phyloP scores from a whole-genome alignment of 1,140 invertebrate genomes.

The Phocides pigmalion region DNA sequence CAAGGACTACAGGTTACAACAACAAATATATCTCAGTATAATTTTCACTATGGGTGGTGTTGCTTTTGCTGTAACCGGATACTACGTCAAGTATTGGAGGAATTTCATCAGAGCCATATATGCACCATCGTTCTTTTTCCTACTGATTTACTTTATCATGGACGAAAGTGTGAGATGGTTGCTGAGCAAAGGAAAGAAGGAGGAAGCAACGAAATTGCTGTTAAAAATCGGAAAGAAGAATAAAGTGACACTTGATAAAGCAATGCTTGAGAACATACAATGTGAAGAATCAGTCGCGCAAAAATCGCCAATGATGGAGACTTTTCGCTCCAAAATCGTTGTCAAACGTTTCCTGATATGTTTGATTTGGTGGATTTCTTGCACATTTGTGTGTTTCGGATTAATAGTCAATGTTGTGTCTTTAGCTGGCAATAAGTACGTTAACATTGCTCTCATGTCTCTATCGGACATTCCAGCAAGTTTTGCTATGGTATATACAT shows the following conservation, averaged over 20 bases:
- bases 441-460: slow-evolving; percentile 87
- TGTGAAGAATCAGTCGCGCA: slow-evolving; percentile 43
- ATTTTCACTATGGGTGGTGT: slow-evolving; percentile 49
- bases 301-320: slow-evolving; percentile 39
- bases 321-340: slow-evolving; percentile 52
- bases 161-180: slow-evolving; percentile 85
- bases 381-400: slow-evolving; percentile 91
- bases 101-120: slow-evolving; percentile 56
- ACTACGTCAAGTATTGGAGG: slow-evolving; percentile 60
- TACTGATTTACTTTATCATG: slow-evolving; percentile 54
- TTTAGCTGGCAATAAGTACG: slow-evolving; percentile 87
- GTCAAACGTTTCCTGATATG: slow-evolving; percentile 81
- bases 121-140: slow-evolving; percentile 52
- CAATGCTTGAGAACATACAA: slow-evolving; percentile 43
- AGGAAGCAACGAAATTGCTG: slow-evolving; percentile 52
- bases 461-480: slow-evolving; percentile 89
- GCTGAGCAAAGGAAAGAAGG: slow-evolving; percentile 83
- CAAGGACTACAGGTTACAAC: slow-evolving; percentile 45
- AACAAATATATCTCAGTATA: slow-evolving; percentile 42
- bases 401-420: slow-evolving; percentile 90
- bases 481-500: slow-evolving; percentile 76
- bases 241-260: slow-evolving; percentile 45
- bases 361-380: slow-evolving; percentile 88
- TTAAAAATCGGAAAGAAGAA: slow-evolving; percentile 57
- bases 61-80: slow-evolving; percentile 47